Conservation (phyloP, 2,113 vertebrate genomes). For the Aptenodytes forsteri region DNA sequence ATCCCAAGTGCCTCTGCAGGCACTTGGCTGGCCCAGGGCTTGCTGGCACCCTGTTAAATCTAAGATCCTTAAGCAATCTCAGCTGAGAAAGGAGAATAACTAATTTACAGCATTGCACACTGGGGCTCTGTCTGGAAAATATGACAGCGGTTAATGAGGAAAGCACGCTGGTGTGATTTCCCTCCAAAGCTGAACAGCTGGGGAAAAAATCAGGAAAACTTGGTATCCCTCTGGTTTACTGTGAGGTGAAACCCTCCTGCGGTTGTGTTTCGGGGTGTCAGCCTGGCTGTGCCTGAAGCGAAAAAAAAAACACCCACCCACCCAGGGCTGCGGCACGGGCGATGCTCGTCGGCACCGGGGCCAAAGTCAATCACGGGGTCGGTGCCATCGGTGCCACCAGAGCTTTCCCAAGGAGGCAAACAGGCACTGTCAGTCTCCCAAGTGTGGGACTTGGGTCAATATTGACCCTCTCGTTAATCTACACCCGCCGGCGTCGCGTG, state of each 20-base stretch:
- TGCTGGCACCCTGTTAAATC: background rate
- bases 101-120: background rate
- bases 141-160: background rate
- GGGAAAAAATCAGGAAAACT: background rate
- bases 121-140: background rate
- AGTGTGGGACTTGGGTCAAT: background rate
- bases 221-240: background rate
- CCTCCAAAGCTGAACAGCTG: background rate
- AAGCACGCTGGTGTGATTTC: background rate
- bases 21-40: background rate
- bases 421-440: background rate
- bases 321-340: rapidly evolving
- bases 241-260: background rate
- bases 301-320: too few species aligned
- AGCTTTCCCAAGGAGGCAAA: background rate
- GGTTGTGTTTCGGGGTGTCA: background rate
- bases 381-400: rapidly evolving
- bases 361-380: rapidly evolving
- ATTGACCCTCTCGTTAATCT: background rate
- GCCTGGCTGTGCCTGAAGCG: background rate
- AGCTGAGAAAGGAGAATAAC: background rate
- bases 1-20: background rate
- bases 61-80: background rate
- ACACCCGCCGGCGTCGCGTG: background rate
- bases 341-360: rapidly evolving